phyloP scores from a whole-genome alignment of 2,797 vertebrate genomes.

The Sternotherus odoratus region DNA sequence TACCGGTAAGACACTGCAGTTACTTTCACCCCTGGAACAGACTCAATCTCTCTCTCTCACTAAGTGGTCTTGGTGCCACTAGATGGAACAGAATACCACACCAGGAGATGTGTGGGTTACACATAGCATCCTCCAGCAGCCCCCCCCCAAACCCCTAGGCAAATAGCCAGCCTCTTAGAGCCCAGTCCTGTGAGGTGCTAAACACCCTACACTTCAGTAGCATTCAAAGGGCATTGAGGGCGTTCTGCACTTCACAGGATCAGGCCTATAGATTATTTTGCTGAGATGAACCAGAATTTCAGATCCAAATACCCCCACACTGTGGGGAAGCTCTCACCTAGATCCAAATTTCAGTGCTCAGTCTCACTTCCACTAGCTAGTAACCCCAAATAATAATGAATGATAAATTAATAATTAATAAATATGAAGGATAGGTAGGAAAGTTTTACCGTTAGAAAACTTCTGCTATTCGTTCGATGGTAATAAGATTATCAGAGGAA shows the following conservation, averaged over 20 bases:
- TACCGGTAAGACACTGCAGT: too few relatives aligned
- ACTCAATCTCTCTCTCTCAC: too few relatives aligned
- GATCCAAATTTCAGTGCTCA: fast-evolving
- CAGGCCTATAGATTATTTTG: not conserved
- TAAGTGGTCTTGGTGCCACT: too few relatives aligned
- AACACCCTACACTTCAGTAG: not conserved
- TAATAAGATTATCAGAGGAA: not conserved
- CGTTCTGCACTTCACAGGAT: not conserved
- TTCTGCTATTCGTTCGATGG: not conserved
- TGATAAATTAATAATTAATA: too few relatives aligned
- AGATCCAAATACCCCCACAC: not conserved
- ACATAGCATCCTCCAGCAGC: not conserved
- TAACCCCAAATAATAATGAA: not conserved
- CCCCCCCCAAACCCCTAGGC: not conserved
- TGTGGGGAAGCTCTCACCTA: not conserved
- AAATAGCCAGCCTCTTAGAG: not conserved
- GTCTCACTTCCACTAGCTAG: not conserved
- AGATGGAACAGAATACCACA: too few relatives aligned
- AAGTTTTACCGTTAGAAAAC: not conserved
- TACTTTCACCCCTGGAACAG: too few relatives aligned
- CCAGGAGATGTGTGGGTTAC: too few relatives aligned
- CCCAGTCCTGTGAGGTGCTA: not conserved
- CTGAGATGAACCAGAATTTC: not conserved
- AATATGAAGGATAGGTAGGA: not conserved
- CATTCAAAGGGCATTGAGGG: not conserved